These are phyloP conservation scores for Meiosimyza platycephala DNA, from an alignment of 2,888 invertebrate genomes.

Conservation along the genomic window DNA sequence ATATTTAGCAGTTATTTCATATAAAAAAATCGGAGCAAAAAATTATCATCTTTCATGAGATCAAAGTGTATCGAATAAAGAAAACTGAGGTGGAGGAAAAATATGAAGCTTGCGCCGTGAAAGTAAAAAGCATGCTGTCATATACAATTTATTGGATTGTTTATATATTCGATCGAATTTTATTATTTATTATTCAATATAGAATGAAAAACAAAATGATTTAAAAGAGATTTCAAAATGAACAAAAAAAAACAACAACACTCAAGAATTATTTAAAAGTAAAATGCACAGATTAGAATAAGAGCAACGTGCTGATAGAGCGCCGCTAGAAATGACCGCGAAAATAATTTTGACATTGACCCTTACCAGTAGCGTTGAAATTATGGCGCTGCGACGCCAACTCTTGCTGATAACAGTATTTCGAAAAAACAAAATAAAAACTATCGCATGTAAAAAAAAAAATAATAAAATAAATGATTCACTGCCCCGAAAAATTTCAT, in stretches of 20 bases:
- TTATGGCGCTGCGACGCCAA: background rate
- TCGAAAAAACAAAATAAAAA: background rate
- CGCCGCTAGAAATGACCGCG: conserved; percentile 26
- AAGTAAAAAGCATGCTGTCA: background rate
- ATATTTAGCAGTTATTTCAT: conserved; percentile 60
- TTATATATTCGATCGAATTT: conserved; percentile 1
- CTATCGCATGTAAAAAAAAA: no score
- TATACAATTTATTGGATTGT: background rate
- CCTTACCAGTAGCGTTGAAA: conserved; percentile 18
- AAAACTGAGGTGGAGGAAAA: conserved; percentile 20
- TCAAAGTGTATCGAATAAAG: conserved; percentile 62
- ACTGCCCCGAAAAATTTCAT: no score
- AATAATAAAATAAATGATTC: no score
- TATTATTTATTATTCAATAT: conserved; percentile 14
- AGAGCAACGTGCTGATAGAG: background rate
- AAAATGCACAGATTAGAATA: background rate
- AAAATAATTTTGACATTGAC: conserved; percentile 46
- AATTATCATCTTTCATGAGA: conserved; percentile 59
- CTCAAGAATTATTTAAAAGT: background rate
- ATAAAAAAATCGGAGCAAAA: conserved; percentile 38
- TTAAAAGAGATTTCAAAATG: background rate
- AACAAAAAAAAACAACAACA: background rate
- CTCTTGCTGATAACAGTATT: conserved; percentile 26
- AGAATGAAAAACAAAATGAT: conserved; percentile 1
- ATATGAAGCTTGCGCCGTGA: background rate